Evolutionary conservation across 2,797 vertebrate genomes (phyloP).

Genomic region (Alcedo atthis): DNA sequence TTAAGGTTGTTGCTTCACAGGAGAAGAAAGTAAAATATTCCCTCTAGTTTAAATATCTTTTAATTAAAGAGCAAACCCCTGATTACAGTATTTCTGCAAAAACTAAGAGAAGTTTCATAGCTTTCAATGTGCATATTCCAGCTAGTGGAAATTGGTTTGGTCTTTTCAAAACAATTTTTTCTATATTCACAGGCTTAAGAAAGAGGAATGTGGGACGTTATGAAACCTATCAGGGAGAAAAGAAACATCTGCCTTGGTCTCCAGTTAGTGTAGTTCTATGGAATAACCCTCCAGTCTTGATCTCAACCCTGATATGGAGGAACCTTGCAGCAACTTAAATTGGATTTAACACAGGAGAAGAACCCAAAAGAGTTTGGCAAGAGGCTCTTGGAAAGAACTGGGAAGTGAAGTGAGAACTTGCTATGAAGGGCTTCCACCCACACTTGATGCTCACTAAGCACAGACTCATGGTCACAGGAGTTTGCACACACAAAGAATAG

Average conservation of each 20-base stretch:
- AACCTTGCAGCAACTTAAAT: not conserved
- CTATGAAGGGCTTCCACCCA: not conserved
- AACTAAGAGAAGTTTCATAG: not conserved
- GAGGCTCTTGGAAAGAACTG: not conserved
- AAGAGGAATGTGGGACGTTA: not conserved
- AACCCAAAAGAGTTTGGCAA: not conserved
- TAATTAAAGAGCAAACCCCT: not conserved
- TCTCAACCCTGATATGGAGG: not conserved
- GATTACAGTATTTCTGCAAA: not conserved
- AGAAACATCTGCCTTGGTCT: not conserved
- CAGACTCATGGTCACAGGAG: not conserved
- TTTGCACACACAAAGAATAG: not conserved
- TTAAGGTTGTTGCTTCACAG: not conserved
- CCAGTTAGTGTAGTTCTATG: not conserved
- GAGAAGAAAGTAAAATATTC: not conserved
- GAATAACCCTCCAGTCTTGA: not conserved
- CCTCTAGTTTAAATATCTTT: not conserved
- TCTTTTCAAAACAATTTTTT: not conserved
- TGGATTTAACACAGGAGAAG: not conserved
- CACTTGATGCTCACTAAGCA: conserved; percentile 20
- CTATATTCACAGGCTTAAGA: not conserved
- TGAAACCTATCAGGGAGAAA: not conserved
- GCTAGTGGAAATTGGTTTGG: not conserved
- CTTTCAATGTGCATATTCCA: not conserved
- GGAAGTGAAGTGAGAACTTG: not conserved